phyloP scores from a whole-genome alignment of 1,140 invertebrate species.

The Ladona fulva region DNA sequence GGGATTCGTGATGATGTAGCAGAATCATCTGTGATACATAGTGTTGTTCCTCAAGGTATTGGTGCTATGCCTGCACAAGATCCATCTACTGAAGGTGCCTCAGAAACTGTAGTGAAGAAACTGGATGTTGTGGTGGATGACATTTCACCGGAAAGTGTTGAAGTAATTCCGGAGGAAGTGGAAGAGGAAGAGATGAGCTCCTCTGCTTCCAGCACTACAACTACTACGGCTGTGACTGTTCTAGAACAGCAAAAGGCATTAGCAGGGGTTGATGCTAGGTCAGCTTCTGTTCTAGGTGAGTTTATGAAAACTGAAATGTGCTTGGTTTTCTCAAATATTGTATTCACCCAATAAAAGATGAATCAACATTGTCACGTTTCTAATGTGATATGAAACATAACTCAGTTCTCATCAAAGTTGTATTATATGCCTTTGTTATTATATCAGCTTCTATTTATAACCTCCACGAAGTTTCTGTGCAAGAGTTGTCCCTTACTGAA shows the following conservation, averaged over 20 bases:
- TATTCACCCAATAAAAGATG: too few relatives aligned
- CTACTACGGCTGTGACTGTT: constrained; percentile 43
- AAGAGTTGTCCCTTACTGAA: too few relatives aligned
- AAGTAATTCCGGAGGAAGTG: constrained; percentile 40
- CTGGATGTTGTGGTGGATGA: constrained; percentile 8
- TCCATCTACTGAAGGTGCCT: neutral
- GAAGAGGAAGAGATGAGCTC: constrained; percentile 41
- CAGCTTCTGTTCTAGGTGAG: neutral
- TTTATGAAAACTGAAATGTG: too few relatives aligned
- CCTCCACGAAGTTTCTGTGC: too few relatives aligned
- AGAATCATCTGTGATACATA: neutral
- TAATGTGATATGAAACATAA: too few relatives aligned
- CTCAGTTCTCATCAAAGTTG: too few relatives aligned
- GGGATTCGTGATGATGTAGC: neutral
- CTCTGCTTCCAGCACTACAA: constrained; percentile 58
- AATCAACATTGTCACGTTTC: too few relatives aligned
- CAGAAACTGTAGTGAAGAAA: neutral
- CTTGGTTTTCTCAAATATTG: too few relatives aligned
- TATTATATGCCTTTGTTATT: too few relatives aligned
- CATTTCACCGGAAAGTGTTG: constrained; percentile 8
- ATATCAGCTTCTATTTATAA: too few relatives aligned
- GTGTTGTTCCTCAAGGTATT: neutral
- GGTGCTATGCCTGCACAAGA: neutral
- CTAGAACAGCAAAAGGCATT: constrained; percentile 36
- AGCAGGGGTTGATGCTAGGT: neutral